These are phyloP conservation scores for Dasypolia templi DNA, from an alignment of 2,888 invertebrate species.

Conservation along the genomic window DNA sequence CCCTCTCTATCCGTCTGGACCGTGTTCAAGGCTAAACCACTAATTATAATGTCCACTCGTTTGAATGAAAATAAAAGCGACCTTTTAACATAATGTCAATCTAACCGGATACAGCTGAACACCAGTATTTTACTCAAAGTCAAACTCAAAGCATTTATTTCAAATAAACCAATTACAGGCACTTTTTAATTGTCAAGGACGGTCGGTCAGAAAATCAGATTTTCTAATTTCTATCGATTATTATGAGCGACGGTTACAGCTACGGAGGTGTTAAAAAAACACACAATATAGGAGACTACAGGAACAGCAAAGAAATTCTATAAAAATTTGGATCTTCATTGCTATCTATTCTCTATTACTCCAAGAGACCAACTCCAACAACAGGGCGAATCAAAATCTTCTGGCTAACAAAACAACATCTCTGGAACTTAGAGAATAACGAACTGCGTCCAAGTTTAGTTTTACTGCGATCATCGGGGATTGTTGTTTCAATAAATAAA, in stretches of 20 bases:
- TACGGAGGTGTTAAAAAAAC: too few relatives aligned
- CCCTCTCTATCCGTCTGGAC: too few relatives aligned
- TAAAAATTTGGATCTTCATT: not conserved
- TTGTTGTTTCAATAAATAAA: constrained; percentile 55
- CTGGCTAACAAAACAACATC: constrained; percentile 1
- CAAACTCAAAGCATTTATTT: too few relatives aligned
- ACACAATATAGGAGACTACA: not conserved
- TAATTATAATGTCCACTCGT: constrained; percentile 26
- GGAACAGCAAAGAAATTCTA: not conserved
- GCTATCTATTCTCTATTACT: not conserved
- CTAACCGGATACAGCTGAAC: not conserved
- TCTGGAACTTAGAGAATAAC: constrained; percentile 2
- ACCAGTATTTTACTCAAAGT: not conserved
- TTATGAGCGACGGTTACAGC: not conserved
- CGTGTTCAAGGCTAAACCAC: constrained; percentile 13
- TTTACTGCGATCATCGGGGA: constrained; percentile 27
- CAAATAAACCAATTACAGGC: too few relatives aligned
- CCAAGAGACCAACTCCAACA: not conserved
- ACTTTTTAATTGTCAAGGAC: too few relatives aligned
- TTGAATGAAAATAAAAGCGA: constrained; percentile 40
- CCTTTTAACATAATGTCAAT: constrained; percentile 19
- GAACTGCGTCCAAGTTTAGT: constrained; percentile 18
- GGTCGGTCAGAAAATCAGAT: too few relatives aligned
- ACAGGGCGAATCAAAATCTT: not conserved
- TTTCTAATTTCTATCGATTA: not conserved